phyloP scores from a whole-genome alignment of 2,888 invertebrate species.

The Acrobasis repandana region DNA sequence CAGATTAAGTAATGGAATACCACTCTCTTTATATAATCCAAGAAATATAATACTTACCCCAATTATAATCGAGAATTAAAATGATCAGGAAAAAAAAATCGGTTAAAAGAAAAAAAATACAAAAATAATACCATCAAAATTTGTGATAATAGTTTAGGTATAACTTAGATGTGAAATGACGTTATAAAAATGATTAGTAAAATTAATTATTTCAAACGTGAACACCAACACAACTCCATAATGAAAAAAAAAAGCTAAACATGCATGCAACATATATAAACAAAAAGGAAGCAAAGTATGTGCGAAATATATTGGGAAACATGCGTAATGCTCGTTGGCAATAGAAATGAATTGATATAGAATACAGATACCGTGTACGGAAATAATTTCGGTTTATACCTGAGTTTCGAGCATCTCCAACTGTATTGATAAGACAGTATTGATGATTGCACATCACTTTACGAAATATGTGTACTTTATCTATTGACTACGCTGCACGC shows the following conservation, averaged over 20 bases:
- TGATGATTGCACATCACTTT: slow-evolving; percentile 17
- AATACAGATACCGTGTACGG: not conserved
- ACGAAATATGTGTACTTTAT: not conserved
- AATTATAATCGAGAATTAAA: too few relatives aligned
- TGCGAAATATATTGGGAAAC: not conserved
- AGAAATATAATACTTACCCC: too few relatives aligned
- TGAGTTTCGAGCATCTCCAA: slow-evolving; percentile 19
- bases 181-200: not conserved
- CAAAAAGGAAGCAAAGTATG: not conserved
- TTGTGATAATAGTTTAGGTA: not conserved
- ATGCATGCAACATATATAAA: slow-evolving; percentile 13
- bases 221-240: slow-evolving; percentile 12
- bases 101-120: too few relatives aligned
- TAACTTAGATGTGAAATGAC: not conserved
- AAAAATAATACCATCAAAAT: too few relatives aligned
- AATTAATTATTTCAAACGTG: slow-evolving; percentile 16
- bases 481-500: not conserved
- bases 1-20: too few relatives aligned
- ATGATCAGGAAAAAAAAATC: too few relatives aligned
- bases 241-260: slow-evolving; percentile 1
- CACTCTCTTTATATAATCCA: too few relatives aligned
- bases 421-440: slow-evolving; percentile 17
- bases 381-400: slow-evolving; percentile 10
- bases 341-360: not conserved
- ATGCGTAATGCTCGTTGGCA: slow-evolving; percentile 7